Conservation (phyloP, 2,113 vertebrate species). For the Nothoprocta pentlandii region DNA sequence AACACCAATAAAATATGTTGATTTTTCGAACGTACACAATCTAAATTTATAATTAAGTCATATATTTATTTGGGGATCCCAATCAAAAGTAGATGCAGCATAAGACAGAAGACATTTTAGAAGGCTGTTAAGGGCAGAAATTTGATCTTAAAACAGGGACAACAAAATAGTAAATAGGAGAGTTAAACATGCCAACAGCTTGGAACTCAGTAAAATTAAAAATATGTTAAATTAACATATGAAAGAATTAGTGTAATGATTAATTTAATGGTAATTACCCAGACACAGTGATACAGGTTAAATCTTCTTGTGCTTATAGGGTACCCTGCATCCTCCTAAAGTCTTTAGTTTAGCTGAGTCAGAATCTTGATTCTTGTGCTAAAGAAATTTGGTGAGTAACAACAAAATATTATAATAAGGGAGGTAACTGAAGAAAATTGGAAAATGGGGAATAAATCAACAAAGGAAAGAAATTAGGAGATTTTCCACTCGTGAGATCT, state of each 20-base stretch:
- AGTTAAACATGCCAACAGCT: neutral
- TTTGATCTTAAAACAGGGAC: neutral
- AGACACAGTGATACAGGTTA: neutral
- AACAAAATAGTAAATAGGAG: neutral
- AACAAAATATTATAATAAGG: neutral
- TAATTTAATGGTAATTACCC: neutral
- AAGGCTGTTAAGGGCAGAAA: neutral
- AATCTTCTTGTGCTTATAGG: neutral
- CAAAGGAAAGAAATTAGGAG: neutral
- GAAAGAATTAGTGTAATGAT: neutral
- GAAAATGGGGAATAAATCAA: neutral
- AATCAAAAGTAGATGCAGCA: neutral
- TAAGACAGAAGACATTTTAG: neutral
- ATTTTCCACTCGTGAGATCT: neutral
- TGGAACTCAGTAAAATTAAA: neutral
- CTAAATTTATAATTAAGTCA: neutral
- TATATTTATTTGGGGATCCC: neutral
- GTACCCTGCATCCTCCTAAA: neutral
- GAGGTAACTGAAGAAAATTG: neutral
- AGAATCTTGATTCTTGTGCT: neutral
- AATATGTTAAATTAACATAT: neutral
- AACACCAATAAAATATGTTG: neutral
- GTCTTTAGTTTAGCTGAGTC: neutral
- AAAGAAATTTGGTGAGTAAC: neutral
- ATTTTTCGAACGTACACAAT: neutral